A percentile compares a stretch with the other conserved stretches of the same genome.
Conservation (phyloP, 2,888 invertebrate species). For the Amblyjoppa fuscipennis region DNA sequence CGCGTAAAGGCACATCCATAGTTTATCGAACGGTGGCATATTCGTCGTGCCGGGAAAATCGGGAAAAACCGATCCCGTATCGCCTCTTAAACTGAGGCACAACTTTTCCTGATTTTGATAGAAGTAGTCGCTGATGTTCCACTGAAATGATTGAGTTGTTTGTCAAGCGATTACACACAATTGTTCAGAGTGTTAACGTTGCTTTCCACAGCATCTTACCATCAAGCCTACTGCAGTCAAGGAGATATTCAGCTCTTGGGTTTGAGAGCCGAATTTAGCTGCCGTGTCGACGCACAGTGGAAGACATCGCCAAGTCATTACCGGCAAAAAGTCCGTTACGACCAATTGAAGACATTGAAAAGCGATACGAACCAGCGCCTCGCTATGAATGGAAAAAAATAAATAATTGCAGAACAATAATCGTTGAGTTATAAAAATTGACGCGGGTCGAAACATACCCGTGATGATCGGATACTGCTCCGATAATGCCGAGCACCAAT, state of each 20-base stretch:
- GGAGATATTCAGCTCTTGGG: conserved; percentile 98
- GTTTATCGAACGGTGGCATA: conserved; percentile 95
- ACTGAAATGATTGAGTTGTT: conserved; percentile 87
- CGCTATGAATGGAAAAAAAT: conserved; percentile 86
- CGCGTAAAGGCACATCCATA: conserved; percentile 98
- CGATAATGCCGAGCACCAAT: conserved; percentile 96
- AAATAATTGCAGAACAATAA: conserved; percentile 34
- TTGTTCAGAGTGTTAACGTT: not conserved
- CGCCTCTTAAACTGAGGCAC: conserved; percentile 90
- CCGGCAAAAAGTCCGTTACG: conserved; percentile 96
- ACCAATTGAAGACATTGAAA: conserved; percentile 98
- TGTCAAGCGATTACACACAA: not conserved
- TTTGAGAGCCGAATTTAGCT: conserved; percentile 98
- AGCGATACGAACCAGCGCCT: conserved; percentile 96
- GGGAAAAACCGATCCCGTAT: conserved; percentile 90
- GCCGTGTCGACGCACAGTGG: conserved; percentile 96
- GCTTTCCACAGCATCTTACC: conserved; percentile 86
- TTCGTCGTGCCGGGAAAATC: conserved; percentile 94
- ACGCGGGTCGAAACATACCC: conserved; percentile 87
- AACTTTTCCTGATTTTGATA: conserved; percentile 97
- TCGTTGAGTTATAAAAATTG: not conserved
- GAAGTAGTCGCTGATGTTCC: conserved; percentile 99
- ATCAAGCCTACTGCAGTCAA: conserved; percentile 98
- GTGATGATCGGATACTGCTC: conserved; percentile 97
- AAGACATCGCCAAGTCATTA: conserved; percentile 96